Evolutionary conservation across 2,113 vertebrate species (phyloP).

Genomic region (Microtus montanus): DNA sequence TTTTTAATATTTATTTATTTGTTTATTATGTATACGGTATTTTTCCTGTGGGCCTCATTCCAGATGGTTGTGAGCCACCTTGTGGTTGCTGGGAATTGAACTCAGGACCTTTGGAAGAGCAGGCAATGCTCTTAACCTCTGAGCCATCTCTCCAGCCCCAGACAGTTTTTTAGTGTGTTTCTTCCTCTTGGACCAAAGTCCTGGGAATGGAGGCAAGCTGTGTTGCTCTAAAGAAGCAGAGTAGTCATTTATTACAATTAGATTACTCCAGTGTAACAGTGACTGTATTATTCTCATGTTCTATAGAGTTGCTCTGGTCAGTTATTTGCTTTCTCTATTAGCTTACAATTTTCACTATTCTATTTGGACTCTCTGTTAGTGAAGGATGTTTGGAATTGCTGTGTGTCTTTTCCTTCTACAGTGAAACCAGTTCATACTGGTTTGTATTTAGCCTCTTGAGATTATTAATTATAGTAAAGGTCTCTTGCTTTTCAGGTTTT

Average conservation of each 20-base stretch:
- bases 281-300: not conserved
- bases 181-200: not conserved
- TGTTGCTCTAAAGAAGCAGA: not conserved
- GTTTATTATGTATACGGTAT: too few species aligned
- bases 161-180: not conserved
- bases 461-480: not conserved
- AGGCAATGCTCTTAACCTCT: too few species aligned
- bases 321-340: slow-evolving; percentile 35
- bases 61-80: too few species aligned
- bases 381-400: not conserved
- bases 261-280: not conserved
- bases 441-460: not conserved
- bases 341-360: not conserved
- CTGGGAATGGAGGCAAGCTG: not conserved
- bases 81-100: too few species aligned
- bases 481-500: not conserved
- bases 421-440: not conserved
- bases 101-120: too few species aligned
- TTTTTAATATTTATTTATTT: too few species aligned
- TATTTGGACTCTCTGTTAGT: not conserved
- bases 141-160: too few species aligned
- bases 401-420: not conserved
- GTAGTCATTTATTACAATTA: not conserved
- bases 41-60: too few species aligned
- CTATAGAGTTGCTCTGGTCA: not conserved